Base-by-base conservation (phyloP, 1,140 invertebrate genomes). In the Drosophila pachea region DNA sequence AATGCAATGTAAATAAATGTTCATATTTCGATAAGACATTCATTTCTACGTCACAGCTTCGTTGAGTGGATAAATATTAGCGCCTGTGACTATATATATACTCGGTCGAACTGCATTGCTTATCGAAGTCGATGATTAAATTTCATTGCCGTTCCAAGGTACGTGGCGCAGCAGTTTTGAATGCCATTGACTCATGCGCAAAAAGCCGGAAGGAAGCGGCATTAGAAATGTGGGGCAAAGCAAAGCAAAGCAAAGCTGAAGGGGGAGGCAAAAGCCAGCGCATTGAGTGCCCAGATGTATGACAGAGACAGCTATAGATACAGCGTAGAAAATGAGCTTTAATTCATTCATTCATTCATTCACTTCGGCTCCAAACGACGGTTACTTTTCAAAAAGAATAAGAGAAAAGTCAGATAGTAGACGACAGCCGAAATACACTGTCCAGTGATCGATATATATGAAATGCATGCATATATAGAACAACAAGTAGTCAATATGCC, bases 161-260 rank as follows among this genome's bases (percentile, higher is more conserved):
- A 70, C 48, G 62, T 70, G 68, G 61, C 68, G 68, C 54, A 69
- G 61, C 47, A 48, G 35, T 58, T 69, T 64, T 55, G 35, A 48
- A 47, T 65, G 53, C 78, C 69, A 84, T 67, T 84, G 72, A 84
- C 61, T 72, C 72, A 75, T 82, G 62, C 56, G 42, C 60, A 53
- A 67, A n/a, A 63, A 68, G 61, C 78, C 71, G 78, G 74, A 82
- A 82, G 68, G 47, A 55, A 54, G 38, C 29, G 16, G 32, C 9
- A 54, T 52, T 29, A 59, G 52, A 63, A 43, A 54, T 36, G 22
- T 14, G 35, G 14, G 61, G 48, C 14, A 43, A 35, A 48, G 40
- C 11, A 11, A 40, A n/a, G 6, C 0, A n/a, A 4, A 22, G 40
- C 40, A 56, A 12, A 35, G 42, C 11, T 22, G 60, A 1, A 38